Evolutionary conservation across 2,797 vertebrate species (phyloP).

Genomic region (Falco berigora): DNA sequence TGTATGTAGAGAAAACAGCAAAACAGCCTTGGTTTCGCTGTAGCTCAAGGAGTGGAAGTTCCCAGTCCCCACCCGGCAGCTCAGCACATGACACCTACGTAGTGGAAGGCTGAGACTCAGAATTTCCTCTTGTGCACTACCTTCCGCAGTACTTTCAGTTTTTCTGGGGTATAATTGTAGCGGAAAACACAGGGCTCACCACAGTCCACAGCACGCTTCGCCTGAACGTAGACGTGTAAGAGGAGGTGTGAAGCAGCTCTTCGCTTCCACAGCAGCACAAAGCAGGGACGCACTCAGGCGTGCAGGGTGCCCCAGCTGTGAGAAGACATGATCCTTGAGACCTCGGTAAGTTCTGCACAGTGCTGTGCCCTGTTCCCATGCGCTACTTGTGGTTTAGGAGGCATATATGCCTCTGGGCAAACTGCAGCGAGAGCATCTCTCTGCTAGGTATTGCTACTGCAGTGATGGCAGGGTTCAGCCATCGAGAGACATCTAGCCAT

Average conservation of each 20-base stretch:
- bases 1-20: fast-evolving
- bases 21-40: not conserved
- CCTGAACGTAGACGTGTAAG: fast-evolving
- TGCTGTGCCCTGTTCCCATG: fast-evolving
- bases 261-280: fast-evolving
- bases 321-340: conserved; percentile 4
- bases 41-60: not conserved
- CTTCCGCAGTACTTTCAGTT: not conserved
- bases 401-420: fast-evolving
- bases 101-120: not conserved
- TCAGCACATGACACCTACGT: conserved; percentile 6
- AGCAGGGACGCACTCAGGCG: not conserved
- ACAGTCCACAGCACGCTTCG: fast-evolving
- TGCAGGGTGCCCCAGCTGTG: not conserved
- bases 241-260: fast-evolving
- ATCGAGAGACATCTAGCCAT: fast-evolving
- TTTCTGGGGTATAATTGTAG: not conserved
- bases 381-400: not conserved
- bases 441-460: too few species aligned
- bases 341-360: not conserved
- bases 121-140: not conserved
- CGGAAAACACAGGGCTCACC: not conserved
- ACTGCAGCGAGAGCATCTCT: fast-evolving
- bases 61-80: not conserved
- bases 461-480: not conserved